These are phyloP conservation scores for Menura novaehollandiae DNA, from an alignment of 2,113 vertebrate species.

Conservation along the genomic window DNA sequence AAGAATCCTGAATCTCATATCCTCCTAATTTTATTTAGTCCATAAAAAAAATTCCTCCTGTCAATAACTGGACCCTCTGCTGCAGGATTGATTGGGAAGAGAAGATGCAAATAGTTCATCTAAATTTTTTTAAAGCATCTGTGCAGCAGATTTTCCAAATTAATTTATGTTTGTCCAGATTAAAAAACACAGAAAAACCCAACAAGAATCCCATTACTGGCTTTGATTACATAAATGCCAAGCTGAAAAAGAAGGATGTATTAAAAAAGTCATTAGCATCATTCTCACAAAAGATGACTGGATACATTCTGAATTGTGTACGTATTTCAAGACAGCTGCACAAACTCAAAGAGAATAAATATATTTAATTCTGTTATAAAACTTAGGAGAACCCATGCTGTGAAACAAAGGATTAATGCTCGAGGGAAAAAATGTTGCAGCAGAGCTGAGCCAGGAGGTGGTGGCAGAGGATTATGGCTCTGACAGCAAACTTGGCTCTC, in stretches of 20 bases:
- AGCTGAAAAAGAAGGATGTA: background rate
- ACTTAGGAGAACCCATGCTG: background rate
- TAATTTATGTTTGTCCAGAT: background rate
- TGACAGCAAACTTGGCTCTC: background rate
- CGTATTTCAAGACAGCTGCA: background rate
- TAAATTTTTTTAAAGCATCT: background rate
- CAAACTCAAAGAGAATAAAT: background rate
- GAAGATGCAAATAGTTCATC: background rate
- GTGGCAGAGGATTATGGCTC: background rate
- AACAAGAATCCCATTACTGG: background rate
- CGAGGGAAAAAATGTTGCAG: background rate
- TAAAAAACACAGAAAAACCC: background rate
- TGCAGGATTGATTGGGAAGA: background rate
- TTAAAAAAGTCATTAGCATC: background rate
- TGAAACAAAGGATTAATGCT: background rate
- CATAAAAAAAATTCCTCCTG: background rate
- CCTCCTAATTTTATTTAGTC: background rate
- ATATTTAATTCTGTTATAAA: background rate
- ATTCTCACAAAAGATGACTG: background rate
- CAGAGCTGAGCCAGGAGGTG: constrained; percentile 18
- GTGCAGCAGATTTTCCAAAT: constrained; percentile 1
- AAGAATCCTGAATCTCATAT: background rate
- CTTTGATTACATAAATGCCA: background rate
- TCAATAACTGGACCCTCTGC: background rate
- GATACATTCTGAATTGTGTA: background rate